A percentile compares a stretch with the other conserved stretches of the same genome.
phyloP scores from a whole-genome alignment of 2,797 vertebrate genomes.

The Rhinatrema bivittatum region DNA sequence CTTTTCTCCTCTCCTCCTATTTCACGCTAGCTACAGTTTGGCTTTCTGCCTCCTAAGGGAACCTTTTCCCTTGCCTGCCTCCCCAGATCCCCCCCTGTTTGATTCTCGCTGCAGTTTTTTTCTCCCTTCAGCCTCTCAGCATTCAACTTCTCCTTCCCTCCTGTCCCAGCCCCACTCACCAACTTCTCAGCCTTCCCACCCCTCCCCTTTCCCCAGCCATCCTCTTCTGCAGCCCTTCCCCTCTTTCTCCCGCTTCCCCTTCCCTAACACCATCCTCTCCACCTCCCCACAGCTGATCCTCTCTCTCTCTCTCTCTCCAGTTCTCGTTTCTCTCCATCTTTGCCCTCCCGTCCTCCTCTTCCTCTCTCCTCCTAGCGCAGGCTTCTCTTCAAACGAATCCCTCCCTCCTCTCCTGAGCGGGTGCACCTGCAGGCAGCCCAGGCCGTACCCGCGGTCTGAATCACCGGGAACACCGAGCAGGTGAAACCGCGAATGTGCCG shows the following conservation, averaged over 20 bases:
- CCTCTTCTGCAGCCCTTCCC: neutral
- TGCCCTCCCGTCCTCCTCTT: too few relatives aligned
- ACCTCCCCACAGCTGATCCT: too few relatives aligned
- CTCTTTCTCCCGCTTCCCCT: neutral
- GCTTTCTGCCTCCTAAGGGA: neutral
- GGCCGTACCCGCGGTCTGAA: too few relatives aligned
- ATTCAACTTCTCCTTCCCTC: neutral
- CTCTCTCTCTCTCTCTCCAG: too few relatives aligned
- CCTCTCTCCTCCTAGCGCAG: neutral
- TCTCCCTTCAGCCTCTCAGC: neutral
- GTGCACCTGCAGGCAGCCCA: too few relatives aligned
- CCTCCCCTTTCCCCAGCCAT: neutral
- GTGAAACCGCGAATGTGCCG: too few relatives aligned
- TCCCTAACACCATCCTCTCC: neutral
- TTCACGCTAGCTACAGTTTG: neutral
- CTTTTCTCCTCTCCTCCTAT: neutral
- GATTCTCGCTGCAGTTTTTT: conserved; percentile 24
- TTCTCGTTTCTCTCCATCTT: too few relatives aligned
- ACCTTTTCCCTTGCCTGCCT: conserved; percentile 23
- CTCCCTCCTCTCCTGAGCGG: too few relatives aligned
- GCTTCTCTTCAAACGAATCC: too few relatives aligned
- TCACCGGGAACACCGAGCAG: too few relatives aligned
- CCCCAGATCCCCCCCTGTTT: conserved; percentile 18
- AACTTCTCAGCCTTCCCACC: neutral
- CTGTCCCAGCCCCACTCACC: neutral